Base-by-base conservation (phyloP, 2,113 vertebrate genomes). In the Meleagris gallopavo region DNA sequence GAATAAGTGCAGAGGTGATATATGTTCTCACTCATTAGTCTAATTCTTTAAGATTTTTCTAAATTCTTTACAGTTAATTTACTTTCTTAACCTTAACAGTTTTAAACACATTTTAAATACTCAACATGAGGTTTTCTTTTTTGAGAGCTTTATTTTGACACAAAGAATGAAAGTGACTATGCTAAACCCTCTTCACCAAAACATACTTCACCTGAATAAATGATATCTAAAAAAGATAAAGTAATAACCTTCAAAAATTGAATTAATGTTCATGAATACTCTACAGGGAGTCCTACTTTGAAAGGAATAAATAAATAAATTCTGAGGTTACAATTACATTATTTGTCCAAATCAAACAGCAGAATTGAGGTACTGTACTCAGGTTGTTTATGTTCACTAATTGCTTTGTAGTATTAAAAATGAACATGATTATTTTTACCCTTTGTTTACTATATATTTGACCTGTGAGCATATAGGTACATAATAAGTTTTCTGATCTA, bases 191-290 rank as follows among this genome's bases (percentile, higher is more conserved):
- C 48, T 50, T 12, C 48, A 50, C 11, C 21, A 50, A 50, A 50
- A 50, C 48, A 24, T 50, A 50, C 11, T 50, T 50, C 48, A 24
- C 48, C 22, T 50, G 48, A 50, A 48, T 22, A 50, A 50, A 50
- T 50, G 21, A 12, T 50, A 50, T 50, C 22, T 22, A 50, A 50
- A 22, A 13, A 48, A 22, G 2, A 21, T 77, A 55, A 41, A 22
- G 11, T 6, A 48, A 38, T 21, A 9, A n/a, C 34, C 65, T 57
- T 27, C 0, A 65, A 32, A 70, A 71, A 45, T 4, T 0, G 3
- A 17, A 17, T 60, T 71, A 48, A 66, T 38, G 34, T 52, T 38
- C 46, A 29, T 83, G 2, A 71, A 45, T 55, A 20, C 8, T 60
- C 1, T 5, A 5, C 3, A 48, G 29, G 2, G 62, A 43, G 13